Percentiles rank a stretch among this genome's conserved stretches.
Conservation (phyloP, 2,888 invertebrate species). For the Acanthoscelides obtectus region DNA sequence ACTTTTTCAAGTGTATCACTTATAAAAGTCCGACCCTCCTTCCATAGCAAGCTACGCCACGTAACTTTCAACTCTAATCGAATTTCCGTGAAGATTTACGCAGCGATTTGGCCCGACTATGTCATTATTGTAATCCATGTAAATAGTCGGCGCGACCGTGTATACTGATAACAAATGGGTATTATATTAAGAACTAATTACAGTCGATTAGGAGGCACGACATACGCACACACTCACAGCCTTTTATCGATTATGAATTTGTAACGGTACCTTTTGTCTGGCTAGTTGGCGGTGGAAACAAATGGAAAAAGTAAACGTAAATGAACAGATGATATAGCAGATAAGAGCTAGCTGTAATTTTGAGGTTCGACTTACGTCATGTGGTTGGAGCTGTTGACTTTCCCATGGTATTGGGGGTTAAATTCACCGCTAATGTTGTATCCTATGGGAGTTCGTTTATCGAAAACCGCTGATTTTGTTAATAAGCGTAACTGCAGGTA, state of each 20-base stretch:
- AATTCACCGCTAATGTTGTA: too few species aligned
- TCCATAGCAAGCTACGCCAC: neutral
- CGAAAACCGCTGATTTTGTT: too few species aligned
- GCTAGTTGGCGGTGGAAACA: neutral
- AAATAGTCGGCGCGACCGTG: slow-evolving; percentile 9
- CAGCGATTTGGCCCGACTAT: slow-evolving; percentile 24
- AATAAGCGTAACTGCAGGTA: too few species aligned
- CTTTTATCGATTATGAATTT: slow-evolving; percentile 12
- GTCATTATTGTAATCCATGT: slow-evolving; percentile 22
- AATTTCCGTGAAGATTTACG: slow-evolving; percentile 29
- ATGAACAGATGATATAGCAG: neutral
- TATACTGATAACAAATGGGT: slow-evolving; percentile 13
- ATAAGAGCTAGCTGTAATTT: neutral
- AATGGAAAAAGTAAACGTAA: neutral
- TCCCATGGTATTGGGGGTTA: too few species aligned
- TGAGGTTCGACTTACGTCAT: too few species aligned
- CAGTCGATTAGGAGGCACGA: slow-evolving; percentile 9
- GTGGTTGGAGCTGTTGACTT: too few species aligned
- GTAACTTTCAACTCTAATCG: slow-evolving; percentile 21
- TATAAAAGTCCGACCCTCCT: neutral
- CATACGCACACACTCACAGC: slow-evolving; percentile 3
- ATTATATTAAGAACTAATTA: slow-evolving; percentile 16
- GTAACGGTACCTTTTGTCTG: neutral
- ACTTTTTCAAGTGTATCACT: neutral
- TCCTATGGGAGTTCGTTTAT: too few species aligned